These are phyloP conservation scores for Drosophila ohnishii DNA, from an alignment of 1,140 invertebrate genomes.

Conservation along the genomic window DNA sequence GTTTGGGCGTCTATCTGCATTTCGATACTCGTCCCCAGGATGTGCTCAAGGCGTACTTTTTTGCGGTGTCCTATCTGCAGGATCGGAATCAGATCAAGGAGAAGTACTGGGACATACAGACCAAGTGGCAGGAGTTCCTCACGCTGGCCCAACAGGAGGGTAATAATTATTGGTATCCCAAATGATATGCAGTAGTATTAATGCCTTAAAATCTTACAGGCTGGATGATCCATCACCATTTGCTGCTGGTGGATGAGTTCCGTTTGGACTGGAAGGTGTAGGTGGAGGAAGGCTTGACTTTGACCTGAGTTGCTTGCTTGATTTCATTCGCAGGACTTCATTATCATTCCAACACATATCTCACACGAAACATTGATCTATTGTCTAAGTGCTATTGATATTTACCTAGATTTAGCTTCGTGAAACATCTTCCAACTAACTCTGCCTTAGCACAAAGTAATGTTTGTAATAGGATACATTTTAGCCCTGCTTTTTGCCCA, in stretches of 20 bases:
- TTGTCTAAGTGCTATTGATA: conserved; percentile 64
- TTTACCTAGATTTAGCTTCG: conserved; percentile 53
- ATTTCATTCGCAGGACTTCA: conserved; percentile 37
- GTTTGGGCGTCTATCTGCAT: conserved; percentile 80
- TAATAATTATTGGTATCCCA: conserved; percentile 20
- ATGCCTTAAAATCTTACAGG: conserved; percentile 67
- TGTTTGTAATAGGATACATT: conserved; percentile 58
- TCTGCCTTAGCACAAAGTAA: conserved; percentile 76
- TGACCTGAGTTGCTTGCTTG: conserved; percentile 51
- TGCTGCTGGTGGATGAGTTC: conserved; percentile 84
- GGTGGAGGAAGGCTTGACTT: conserved; percentile 19
- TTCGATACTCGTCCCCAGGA: conserved; percentile 78
- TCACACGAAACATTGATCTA: conserved; percentile 64
- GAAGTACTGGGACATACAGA: conserved; percentile 84
- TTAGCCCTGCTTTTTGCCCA: conserved; percentile 38
- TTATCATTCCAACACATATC: conserved; percentile 68
- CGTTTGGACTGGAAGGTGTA: conserved; percentile 83
- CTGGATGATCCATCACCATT: conserved; percentile 84
- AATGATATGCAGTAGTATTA: background rate
- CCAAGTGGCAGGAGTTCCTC: conserved; percentile 81
- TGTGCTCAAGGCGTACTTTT: conserved; percentile 82
- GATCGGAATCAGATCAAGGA: conserved; percentile 83
- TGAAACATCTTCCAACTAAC: conserved; percentile 75
- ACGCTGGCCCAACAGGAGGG: conserved; percentile 75
- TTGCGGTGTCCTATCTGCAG: conserved; percentile 82